Percentiles rank a stretch among this genome's conserved stretches.
These are phyloP conservation scores for Stegastes partitus DNA, from an alignment of 2,113 vertebrate species.

Conservation along the genomic window DNA sequence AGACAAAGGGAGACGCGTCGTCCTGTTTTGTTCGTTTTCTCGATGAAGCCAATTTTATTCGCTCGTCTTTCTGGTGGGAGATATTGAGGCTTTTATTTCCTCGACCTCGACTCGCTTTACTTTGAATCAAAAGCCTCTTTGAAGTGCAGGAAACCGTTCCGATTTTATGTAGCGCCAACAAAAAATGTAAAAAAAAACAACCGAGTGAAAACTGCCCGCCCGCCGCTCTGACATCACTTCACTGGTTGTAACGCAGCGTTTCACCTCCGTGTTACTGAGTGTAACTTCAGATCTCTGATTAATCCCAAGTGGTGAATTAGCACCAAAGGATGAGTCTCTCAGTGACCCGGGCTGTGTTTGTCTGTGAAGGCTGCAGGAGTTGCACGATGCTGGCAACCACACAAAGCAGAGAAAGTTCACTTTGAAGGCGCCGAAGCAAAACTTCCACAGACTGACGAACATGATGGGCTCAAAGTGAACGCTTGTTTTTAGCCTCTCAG, in stretches of 20 bases:
- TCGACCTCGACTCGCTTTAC: background rate
- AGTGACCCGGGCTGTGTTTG: too few relatives aligned
- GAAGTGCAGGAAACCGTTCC: background rate
- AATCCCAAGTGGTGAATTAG: too few relatives aligned
- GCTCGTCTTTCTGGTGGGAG: background rate
- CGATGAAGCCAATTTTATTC: background rate
- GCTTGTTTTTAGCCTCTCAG: too few relatives aligned
- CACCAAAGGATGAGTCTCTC: too few relatives aligned
- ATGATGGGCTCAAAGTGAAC: too few relatives aligned
- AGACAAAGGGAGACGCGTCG: background rate
- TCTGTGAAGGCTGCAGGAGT: too few relatives aligned
- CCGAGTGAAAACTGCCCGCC: too few relatives aligned
- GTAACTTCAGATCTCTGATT: background rate
- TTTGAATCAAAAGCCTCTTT: conserved; percentile 31
- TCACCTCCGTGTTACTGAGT: too few relatives aligned
- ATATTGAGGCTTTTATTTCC: conserved; percentile 23
- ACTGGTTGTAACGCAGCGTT: background rate
- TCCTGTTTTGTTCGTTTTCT: background rate
- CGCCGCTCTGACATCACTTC: background rate
- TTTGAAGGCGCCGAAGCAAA: too few relatives aligned
- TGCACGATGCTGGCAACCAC: too few relatives aligned
- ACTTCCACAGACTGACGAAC: too few relatives aligned
- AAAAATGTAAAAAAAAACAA: background rate
- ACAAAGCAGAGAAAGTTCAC: too few relatives aligned
- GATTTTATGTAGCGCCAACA: conserved; percentile 11